Evolutionary conservation across 2,797 vertebrate genomes (phyloP).

Genomic region (Platalea minor): DNA sequence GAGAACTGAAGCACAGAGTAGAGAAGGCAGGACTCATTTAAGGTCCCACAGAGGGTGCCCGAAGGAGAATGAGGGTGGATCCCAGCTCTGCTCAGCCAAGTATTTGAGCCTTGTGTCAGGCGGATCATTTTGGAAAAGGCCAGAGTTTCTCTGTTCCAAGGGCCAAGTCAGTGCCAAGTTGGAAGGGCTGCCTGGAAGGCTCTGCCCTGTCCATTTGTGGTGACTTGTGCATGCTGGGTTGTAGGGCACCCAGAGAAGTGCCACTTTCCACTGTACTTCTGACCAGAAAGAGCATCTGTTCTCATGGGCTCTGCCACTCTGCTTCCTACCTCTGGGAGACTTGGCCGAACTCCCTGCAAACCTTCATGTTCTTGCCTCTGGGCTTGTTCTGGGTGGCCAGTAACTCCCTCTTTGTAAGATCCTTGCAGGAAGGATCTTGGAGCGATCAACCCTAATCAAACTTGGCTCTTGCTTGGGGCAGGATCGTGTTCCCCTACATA

Average conservation of each 20-base stretch:
- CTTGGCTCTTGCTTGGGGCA: neutral
- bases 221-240: neutral
- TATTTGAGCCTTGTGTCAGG: neutral
- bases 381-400: neutral
- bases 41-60: neutral
- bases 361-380: neutral
- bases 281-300: neutral
- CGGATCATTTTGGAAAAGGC: neutral
- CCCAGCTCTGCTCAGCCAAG: neutral
- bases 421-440: neutral
- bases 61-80: neutral
- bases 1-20: neutral
- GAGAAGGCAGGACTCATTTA: neutral
- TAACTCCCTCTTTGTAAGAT: neutral
- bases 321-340: neutral
- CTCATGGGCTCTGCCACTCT: neutral
- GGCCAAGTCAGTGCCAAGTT: neutral
- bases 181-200: neutral
- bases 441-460: neutral
- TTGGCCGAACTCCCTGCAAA: neutral
- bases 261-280: neutral
- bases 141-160: neutral
- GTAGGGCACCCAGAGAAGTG: neutral
- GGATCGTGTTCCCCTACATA: constrained; percentile 59
- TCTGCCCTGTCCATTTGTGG: neutral